Evolutionary conservation across 2,888 invertebrate genomes (phyloP).

Genomic region (Taphrorychus bicolor): DNA sequence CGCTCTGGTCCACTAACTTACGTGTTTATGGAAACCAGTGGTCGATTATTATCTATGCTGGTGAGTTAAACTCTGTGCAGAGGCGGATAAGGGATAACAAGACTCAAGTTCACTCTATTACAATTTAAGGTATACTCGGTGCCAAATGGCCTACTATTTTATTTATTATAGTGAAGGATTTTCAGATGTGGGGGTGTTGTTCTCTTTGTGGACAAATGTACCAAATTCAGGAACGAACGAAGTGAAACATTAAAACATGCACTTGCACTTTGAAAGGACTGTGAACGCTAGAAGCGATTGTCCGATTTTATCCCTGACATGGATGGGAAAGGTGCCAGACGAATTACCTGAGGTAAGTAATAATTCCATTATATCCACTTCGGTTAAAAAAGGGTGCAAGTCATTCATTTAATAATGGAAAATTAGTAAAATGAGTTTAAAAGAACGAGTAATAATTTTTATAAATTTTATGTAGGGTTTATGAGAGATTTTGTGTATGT

Average conservation of each 20-base stretch:
- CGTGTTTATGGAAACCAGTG: not conserved
- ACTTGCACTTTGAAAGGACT: constrained; percentile 95
- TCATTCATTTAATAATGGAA: not conserved
- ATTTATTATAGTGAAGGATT: not conserved
- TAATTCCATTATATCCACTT: not conserved
- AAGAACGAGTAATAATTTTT: not conserved
- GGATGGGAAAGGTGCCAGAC: constrained; percentile 99
- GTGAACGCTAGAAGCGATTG: constrained; percentile 95
- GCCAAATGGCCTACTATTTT: too few species aligned
- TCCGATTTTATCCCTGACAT: constrained; percentile 91
- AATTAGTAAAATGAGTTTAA: not conserved
- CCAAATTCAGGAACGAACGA: not conserved
- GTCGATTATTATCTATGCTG: too few species aligned
- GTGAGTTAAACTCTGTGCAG: too few species aligned
- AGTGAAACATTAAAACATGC: constrained; percentile 68
- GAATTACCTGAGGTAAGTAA: constrained; percentile 88
- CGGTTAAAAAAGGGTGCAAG: not conserved
- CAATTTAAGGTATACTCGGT: too few species aligned
- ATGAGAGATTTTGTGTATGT: too few species aligned
- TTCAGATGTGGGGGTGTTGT: not conserved
- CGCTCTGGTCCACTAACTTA: constrained; percentile 1
- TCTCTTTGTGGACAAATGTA: not conserved
- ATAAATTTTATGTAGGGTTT: too few species aligned
- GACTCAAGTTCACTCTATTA: too few species aligned
- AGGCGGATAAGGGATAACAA: too few species aligned